Conservation (phyloP, 2,797 vertebrate species). For the Smutsia gigantea region DNA sequence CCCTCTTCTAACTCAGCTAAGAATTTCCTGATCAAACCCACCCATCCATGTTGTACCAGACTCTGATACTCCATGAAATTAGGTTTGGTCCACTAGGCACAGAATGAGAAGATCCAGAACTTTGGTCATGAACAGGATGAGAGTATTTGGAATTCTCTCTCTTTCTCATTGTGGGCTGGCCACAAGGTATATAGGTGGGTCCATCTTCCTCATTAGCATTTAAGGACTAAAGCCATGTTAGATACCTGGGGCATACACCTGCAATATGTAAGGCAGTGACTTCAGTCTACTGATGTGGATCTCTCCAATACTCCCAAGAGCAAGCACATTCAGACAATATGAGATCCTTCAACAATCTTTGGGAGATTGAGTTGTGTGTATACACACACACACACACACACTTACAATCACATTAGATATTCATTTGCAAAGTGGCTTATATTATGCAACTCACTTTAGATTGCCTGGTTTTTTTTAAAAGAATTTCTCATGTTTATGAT, state of each 20-base stretch:
- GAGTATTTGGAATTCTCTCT: background rate
- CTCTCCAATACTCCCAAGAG: background rate
- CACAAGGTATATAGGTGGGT: background rate
- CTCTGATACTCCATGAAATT: background rate
- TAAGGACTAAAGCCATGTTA: background rate
- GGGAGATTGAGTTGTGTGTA: background rate
- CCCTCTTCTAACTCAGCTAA: conserved; percentile 20
- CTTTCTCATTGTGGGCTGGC: background rate
- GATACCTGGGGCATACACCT: background rate
- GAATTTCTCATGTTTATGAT: conserved; percentile 35
- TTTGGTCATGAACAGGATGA: conserved; percentile 4
- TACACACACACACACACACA: background rate
- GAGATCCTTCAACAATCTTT: background rate
- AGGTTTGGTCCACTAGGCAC: background rate
- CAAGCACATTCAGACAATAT: conserved; percentile 7
- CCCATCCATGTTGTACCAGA: background rate
- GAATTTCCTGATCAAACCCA: background rate
- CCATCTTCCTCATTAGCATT: background rate
- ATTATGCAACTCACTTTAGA: conserved; percentile 47
- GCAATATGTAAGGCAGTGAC: background rate
- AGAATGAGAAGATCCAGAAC: conserved; percentile 33
- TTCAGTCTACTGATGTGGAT: background rate
- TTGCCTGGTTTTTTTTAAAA: background rate
- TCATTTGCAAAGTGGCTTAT: background rate
- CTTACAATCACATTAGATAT: background rate